Conservation (phyloP, 1,140 invertebrate genomes). For the Mesaphorura yosii region DNA sequence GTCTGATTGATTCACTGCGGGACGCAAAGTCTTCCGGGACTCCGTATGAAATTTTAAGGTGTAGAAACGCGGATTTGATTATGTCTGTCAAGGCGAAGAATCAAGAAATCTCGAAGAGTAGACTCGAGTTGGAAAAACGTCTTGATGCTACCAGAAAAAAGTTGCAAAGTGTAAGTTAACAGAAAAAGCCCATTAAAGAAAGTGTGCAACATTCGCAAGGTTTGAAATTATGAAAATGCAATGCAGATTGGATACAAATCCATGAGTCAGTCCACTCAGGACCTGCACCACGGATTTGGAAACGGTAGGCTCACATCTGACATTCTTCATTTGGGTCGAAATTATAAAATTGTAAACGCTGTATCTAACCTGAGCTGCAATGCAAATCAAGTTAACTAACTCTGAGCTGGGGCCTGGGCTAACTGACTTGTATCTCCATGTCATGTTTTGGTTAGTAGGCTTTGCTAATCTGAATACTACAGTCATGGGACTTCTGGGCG, state of each 20-base stretch:
- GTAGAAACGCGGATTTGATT: slow-evolving; percentile 29
- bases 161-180: slow-evolving; percentile 65
- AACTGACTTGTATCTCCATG: too few relatives aligned
- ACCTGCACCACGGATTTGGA: slow-evolving; percentile 21
- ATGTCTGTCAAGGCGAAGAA: slow-evolving; percentile 37
- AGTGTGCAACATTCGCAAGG: too few relatives aligned
- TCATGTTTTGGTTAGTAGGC: too few relatives aligned
- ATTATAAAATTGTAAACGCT: slow-evolving; percentile 3
- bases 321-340: too few relatives aligned
- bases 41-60: slow-evolving; percentile 28
- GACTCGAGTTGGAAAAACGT: slow-evolving; percentile 68
- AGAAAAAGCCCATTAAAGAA: too few relatives aligned
- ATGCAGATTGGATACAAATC: slow-evolving; percentile 32
- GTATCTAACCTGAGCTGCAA: too few relatives aligned
- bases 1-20: slow-evolving; percentile 5
- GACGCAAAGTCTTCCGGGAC: slow-evolving; percentile 6
- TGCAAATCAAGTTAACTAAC: too few relatives aligned
- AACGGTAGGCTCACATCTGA: slow-evolving; percentile 29
- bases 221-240: too few relatives aligned
- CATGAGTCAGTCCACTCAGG: slow-evolving; percentile 30
- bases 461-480: too few relatives aligned
- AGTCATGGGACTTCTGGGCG: too few relatives aligned
- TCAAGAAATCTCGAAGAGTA: slow-evolving; percentile 54
- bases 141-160: slow-evolving; percentile 77
- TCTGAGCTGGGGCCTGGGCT: too few relatives aligned